Evolutionary conservation across 2,113 vertebrate species (phyloP), one percentile per base, ranked within the genome.

Genomic region (Elephantulus edwardii): DNA sequence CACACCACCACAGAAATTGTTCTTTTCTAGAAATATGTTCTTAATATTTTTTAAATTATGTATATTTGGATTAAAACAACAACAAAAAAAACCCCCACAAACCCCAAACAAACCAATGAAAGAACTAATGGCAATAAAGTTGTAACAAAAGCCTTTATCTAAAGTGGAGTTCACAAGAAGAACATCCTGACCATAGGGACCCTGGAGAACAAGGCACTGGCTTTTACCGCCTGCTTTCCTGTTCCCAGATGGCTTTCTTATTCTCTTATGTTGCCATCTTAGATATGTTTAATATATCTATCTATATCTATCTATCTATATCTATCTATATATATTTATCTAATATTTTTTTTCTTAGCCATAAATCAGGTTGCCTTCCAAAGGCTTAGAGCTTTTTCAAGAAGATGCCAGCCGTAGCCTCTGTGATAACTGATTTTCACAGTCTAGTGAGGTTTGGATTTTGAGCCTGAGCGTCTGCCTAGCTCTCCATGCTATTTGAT

Each of bases 361-460:
- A 28, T 70, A 24, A 91, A 92, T 24, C 62, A 48, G 48, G 26
- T 3, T 88, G 94, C 90, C 68, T 88, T 91, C 50, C 26, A 40
- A 89, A 89, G 35, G 30, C 79, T 30, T 77, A 81, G 74, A 62
- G 62, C 54, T 89, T 91, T 91, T 89, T 78, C 78, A 94, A 93
- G 79, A 94, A 96, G 86, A 68, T 92, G 66, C 71, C 82, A n/a
- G 72, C 75, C n/a, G n/a, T n/a, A 93, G 89, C 78, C 74, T 48
- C 42, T 35, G 38, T 52, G 35, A 82, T 89, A 85, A 89, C 83
- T 87, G 62, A 54, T 82, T 90, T 94, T 94, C 87, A 95, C 60
- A 92, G 76, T 79, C 83, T 92, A 35, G 6, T 75, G 64, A 80
- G 76, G 82, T 90, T 71, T 93, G 84, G 76, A 83, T 83, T 93